Percentiles rank a stretch among this genome's conserved stretches.
phyloP scores from a whole-genome alignment of 1,140 invertebrate species.

The Chlorops oryzae region DNA sequence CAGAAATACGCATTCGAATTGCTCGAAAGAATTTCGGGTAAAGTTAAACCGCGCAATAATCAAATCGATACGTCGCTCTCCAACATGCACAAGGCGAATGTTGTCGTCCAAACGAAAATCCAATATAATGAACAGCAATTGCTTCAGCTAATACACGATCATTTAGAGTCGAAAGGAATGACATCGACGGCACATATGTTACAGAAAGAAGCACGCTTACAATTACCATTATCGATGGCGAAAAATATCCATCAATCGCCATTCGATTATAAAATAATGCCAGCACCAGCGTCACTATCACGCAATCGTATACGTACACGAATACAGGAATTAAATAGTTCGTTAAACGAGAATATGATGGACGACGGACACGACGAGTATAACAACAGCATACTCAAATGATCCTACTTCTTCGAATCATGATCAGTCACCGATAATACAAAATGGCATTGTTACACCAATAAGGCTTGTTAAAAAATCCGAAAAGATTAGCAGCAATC shows the following conservation, averaged over 20 bases:
- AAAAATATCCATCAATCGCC: conserved; percentile 50
- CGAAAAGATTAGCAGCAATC: too few species aligned
- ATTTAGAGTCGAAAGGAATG: conserved; percentile 73
- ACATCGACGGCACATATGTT: conserved; percentile 64
- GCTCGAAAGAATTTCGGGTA: conserved; percentile 85
- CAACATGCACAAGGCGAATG: conserved; percentile 86
- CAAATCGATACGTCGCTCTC: conserved; percentile 77
- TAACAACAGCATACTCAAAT: too few species aligned
- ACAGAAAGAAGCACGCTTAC: conserved; percentile 69
- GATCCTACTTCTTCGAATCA: too few species aligned
- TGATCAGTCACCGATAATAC: conserved; percentile 18
- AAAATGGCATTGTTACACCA: conserved; percentile 21
- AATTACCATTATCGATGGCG: conserved; percentile 34
- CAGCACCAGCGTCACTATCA: conserved; percentile 21
- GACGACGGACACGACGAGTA: too few species aligned
- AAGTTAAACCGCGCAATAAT: conserved; percentile 72
- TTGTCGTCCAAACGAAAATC: conserved; percentile 92
- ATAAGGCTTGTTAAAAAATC: conserved; percentile 29
- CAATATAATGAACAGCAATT: conserved; percentile 89
- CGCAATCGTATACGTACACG: conserved; percentile 34
- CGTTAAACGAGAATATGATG: too few species aligned
- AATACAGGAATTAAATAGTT: conserved; percentile 42
- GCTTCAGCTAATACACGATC: conserved; percentile 85
- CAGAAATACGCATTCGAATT: conserved; percentile 91
- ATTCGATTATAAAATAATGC: conserved; percentile 49